Base-by-base conservation (phyloP, 2,888 invertebrate species). In the Chesias legatella region DNA sequence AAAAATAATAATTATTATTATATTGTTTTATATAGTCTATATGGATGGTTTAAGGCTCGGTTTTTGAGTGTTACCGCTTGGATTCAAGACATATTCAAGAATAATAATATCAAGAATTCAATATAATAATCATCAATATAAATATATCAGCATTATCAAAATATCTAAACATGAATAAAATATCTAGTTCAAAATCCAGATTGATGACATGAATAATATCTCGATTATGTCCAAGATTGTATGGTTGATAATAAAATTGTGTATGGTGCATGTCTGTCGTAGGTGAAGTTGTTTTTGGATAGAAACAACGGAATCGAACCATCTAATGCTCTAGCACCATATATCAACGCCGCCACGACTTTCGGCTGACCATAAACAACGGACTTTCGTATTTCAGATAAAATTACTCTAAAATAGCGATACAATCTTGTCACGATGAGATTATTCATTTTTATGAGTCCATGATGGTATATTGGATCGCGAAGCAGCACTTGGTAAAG, bases 251-350 rank as follows among this genome's bases (percentile, higher is more conserved):
- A 43, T 43, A 43, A 43, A 43, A 43, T 43, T 30, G 37, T 43
- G 22, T 29, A 21, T 30, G 29, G 25, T 43, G 37, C 33, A 25
- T 33, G 36, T 36, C 31, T 9, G 38, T 38, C n/a, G 32, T 28
- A 36, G 44, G 35, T 39, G 34, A 28, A 22, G 34, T 43, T 34
- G 47, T 47, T 47, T 47, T 47, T 48, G 39, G 27, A 9, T 22
- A 23, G 32, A 34, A 35, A 44, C 35, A 35, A 39, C 29, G 42
- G 32, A 38, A 39, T 35, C 11, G 26, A 30, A 11, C 11, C 33
- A 28, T 11, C 28, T 23, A 8, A 6, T 26, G 25, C 25, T 34
- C 34, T 17, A 10, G 11, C 38, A 28, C 20, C 35, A 44, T 44
- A 39, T 39, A 39, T 44, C 44, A 44, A 32, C 11, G 13, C 22